Conservation (phyloP, 2,888 invertebrate genomes). For the Troides oblongomaculatus region DNA sequence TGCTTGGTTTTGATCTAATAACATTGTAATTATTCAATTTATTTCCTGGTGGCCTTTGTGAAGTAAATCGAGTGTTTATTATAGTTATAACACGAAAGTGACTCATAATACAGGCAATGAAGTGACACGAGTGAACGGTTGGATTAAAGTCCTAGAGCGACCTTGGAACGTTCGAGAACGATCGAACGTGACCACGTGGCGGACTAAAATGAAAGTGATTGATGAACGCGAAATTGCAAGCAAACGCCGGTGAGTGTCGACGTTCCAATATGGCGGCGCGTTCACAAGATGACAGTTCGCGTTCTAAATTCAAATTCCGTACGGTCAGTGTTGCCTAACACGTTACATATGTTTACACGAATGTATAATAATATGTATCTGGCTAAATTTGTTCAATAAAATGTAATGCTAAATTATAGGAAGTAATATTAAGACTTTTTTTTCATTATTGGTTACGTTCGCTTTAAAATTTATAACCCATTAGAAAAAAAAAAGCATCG, state of each 20-base stretch:
- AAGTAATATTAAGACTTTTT: too few species aligned
- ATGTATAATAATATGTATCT: background rate
- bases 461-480: too few species aligned
- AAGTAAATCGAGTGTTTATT: conserved; percentile 30
- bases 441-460: too few species aligned
- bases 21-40: conserved; percentile 28
- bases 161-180: conserved; percentile 33
- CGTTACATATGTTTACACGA: conserved; percentile 6
- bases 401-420: background rate
- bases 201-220: conserved; percentile 29
- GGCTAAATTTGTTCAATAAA: background rate
- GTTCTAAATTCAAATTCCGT: conserved; percentile 22
- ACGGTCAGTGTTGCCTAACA: conserved; percentile 15
- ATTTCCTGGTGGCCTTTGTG: conserved; percentile 41
- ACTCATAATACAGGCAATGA: conserved; percentile 24
- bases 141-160: conserved; percentile 29
- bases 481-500: too few species aligned
- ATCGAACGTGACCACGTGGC: conserved; percentile 19
- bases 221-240: conserved; percentile 21
- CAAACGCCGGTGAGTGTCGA: background rate
- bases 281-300: background rate
- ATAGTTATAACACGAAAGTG: conserved; percentile 26
- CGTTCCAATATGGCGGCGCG: conserved; percentile 5
- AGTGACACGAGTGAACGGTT: conserved; percentile 31
- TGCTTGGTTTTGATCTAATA: conserved; percentile 6